Evolutionary conservation across 1,140 invertebrate genomes (phyloP).

Genomic region (Drosophila miranda): DNA sequence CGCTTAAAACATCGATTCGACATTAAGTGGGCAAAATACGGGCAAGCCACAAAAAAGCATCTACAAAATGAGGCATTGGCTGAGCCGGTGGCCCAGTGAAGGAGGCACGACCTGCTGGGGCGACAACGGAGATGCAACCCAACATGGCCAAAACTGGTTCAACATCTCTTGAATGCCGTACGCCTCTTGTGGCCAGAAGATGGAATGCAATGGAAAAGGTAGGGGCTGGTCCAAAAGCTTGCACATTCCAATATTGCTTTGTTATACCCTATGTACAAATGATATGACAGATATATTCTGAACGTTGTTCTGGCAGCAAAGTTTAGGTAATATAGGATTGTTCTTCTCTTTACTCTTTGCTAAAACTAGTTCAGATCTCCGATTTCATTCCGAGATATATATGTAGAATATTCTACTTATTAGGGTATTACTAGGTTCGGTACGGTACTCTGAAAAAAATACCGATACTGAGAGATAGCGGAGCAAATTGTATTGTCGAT

Average conservation of each 20-base stretch:
- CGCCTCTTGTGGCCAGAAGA: conserved; percentile 1
- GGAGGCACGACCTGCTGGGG: conserved; percentile 53
- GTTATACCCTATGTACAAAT: not conserved
- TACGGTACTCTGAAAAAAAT: no score
- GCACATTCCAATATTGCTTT: not conserved
- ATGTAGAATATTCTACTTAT: no score
- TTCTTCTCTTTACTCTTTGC: no score
- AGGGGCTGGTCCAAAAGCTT: conserved; percentile 16
- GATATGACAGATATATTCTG: not conserved
- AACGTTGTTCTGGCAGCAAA: not conserved
- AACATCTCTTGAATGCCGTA: conserved; percentile 6
- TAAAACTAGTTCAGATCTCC: no score
- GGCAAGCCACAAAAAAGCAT: not conserved
- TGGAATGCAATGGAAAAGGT: not conserved
- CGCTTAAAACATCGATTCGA: conserved; percentile 58
- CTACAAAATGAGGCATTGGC: conserved; percentile 6
- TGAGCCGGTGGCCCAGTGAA: conserved; percentile 27
- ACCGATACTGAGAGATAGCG: no score
- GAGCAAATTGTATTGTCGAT: conserved; percentile 12
- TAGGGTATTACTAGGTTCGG: no score
- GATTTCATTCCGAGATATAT: no score
- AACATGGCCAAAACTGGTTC: conserved; percentile 58
- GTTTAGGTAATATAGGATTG: no score
- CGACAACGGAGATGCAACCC: conserved; percentile 12
- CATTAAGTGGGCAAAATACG: conserved; percentile 27